Conservation (phyloP, 2,113 vertebrate species). For the Chelonoidis abingdonii region DNA sequence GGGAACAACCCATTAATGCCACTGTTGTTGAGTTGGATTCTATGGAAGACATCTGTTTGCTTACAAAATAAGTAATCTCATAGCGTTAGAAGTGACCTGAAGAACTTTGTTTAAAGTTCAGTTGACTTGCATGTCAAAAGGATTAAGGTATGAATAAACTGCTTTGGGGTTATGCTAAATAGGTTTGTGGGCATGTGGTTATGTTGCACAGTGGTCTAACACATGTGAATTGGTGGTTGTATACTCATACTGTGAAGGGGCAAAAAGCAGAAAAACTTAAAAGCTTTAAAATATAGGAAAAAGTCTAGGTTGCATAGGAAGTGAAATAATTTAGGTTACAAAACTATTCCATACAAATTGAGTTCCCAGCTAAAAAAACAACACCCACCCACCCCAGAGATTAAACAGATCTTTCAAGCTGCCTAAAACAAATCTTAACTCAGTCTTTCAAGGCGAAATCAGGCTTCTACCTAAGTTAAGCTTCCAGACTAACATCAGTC, state of each 20-base stretch:
- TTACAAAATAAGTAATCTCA: neutral
- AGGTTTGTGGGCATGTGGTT: neutral
- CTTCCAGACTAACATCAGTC: neutral
- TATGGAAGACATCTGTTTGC: neutral
- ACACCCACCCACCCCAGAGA: too few species aligned
- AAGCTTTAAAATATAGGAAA: neutral
- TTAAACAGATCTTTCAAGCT: neutral
- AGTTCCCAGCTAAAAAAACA: neutral
- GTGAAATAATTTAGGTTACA: neutral
- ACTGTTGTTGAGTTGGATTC: neutral
- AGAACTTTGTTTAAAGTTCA: neutral
- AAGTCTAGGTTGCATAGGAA: neutral
- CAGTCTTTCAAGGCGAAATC: neutral
- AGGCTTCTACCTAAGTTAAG: neutral
- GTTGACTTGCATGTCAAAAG: neutral
- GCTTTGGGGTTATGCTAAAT: neutral
- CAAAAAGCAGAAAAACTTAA: neutral
- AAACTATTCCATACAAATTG: neutral
- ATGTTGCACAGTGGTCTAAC: neutral
- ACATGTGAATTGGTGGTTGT: neutral
- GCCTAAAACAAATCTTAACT: neutral
- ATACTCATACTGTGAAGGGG: neutral
- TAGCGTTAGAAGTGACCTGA: neutral
- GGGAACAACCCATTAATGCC: neutral
- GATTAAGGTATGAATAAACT: neutral